A percentile compares a stretch with the other conserved stretches of the same genome.
Conservation (phyloP, 2,113 vertebrate genomes). For the Onychostoma macrolepis region DNA sequence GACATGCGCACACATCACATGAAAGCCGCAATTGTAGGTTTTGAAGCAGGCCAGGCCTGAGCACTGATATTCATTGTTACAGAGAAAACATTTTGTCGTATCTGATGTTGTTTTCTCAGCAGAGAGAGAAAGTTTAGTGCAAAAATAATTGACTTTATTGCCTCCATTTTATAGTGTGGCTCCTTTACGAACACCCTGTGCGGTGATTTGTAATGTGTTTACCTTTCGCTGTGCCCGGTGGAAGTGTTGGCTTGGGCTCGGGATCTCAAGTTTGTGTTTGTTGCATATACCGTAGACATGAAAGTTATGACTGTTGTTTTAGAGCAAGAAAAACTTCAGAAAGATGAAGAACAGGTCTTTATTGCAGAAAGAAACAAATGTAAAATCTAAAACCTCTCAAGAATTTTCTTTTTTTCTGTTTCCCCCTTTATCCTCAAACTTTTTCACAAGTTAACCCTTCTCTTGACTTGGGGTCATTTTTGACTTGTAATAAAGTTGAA, state of each 20-base stretch:
- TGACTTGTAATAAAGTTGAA: not conserved
- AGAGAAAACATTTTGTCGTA: slow-evolving; percentile 69
- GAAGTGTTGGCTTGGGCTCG: slow-evolving; percentile 35
- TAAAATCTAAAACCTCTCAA: slow-evolving; percentile 14
- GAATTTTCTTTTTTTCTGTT: not conserved
- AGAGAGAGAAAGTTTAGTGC: slow-evolving; percentile 64
- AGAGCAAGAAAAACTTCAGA: slow-evolving; percentile 2
- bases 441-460: not conserved
- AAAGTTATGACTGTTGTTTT: slow-evolving; percentile 51
- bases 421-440: not conserved
- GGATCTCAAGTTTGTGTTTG: slow-evolving; percentile 40
- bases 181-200: slow-evolving; percentile 42
- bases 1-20: slow-evolving; percentile 72
- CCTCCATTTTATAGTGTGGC: slow-evolving; percentile 48
- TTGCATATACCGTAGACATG: slow-evolving; percentile 24
- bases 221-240: slow-evolving; percentile 37
- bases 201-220: slow-evolving; percentile 41
- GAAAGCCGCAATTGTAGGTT: slow-evolving; percentile 79
- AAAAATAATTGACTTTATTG: slow-evolving; percentile 60
- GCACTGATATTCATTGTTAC: slow-evolving; percentile 71
- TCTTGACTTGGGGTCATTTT: not conserved
- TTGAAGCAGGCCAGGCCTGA: slow-evolving; percentile 60
- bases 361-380: not conserved
- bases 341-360: slow-evolving; percentile 17
- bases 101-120: slow-evolving; percentile 73